These are phyloP conservation scores for Porites australiensis DNA, from an alignment of 64 coral and sea anemone species.

Conservation along the genomic window DNA sequence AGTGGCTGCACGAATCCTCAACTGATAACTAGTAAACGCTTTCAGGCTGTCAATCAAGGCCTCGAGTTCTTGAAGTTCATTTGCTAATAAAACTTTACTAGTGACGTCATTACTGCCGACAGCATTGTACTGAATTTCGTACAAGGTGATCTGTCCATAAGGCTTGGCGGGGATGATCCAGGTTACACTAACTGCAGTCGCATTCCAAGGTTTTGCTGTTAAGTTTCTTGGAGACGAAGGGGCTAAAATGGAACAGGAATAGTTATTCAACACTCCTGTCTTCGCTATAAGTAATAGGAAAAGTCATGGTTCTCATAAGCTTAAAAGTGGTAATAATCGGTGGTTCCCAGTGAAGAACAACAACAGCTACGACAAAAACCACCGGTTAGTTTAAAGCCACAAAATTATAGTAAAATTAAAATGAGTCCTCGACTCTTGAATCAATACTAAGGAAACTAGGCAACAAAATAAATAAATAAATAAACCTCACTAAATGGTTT, in stretches of 20 bases:
- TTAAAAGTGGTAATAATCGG: no score
- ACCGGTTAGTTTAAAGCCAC: no score
- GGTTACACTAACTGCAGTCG: slow-evolving; percentile 65
- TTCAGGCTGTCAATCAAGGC: slow-evolving; percentile 53
- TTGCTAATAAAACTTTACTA: slow-evolving; percentile 11
- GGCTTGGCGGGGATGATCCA: slow-evolving; percentile 68
- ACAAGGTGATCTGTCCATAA: slow-evolving; percentile 76
- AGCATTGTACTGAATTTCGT: slow-evolving; percentile 76
- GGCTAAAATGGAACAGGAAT: slow-evolving; percentile 45
- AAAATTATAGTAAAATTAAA: no score
- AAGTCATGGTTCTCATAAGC: no score
- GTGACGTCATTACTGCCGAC: slow-evolving; percentile 47
- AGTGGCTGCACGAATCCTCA: slow-evolving; percentile 79
- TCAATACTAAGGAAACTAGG: no score
- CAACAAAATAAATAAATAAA: no score
- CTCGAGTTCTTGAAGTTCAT: slow-evolving; percentile 23
- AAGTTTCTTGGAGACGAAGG: slow-evolving; percentile 68
- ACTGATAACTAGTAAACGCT: slow-evolving; percentile 73
- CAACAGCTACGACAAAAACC: no score
- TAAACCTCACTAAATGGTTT: no score
- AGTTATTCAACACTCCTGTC: no score
- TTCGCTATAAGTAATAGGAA: no score
- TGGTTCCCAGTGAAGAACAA: no score
- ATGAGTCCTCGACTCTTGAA: no score
- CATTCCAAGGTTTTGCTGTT: slow-evolving; percentile 33